Evolutionary conservation across 2,113 vertebrate species (phyloP).

Genomic region (Paraplagusia blochii): DNA sequence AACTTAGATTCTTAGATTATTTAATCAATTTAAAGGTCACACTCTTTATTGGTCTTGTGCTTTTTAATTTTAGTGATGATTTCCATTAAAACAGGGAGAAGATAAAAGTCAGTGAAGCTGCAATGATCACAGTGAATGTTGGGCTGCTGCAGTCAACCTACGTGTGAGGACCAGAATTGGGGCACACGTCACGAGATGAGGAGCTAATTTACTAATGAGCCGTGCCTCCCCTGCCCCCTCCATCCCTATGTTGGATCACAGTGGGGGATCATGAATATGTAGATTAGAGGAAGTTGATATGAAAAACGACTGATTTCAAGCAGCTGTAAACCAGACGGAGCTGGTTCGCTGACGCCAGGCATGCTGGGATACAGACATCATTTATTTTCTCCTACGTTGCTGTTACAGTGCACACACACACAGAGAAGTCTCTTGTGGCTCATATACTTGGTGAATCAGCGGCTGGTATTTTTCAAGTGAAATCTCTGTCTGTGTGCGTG

Average conservation of each 20-base stretch:
- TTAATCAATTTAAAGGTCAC: too few relatives aligned
- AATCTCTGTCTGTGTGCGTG: slow-evolving; percentile 30
- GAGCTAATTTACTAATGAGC: slow-evolving; percentile 41
- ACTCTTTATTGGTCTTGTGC: too few relatives aligned
- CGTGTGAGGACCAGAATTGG: not conserved
- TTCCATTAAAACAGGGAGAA: too few relatives aligned
- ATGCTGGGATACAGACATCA: slow-evolving; percentile 27
- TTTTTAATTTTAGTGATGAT: too few relatives aligned
- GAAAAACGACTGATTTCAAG: slow-evolving; percentile 14
- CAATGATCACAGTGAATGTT: not conserved
- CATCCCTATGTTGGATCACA: slow-evolving; percentile 22
- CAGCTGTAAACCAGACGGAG: not conserved
- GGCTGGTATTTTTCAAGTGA: too few relatives aligned
- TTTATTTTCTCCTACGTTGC: slow-evolving; percentile 9
- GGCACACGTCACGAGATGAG: slow-evolving; percentile 18
- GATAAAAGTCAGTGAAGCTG: too few relatives aligned
- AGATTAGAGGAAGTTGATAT: slow-evolving; percentile 36
- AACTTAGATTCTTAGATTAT: too few relatives aligned
- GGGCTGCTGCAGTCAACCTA: slow-evolving; percentile 1
- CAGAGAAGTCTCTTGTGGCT: slow-evolving; percentile 17
- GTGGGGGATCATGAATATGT: slow-evolving; percentile 63
- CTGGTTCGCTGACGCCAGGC: not conserved
- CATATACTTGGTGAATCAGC: slow-evolving; percentile 49
- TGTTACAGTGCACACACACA: slow-evolving; percentile 15
- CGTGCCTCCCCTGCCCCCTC: slow-evolving; percentile 3